A percentile compares a stretch with the other conserved stretches of the same genome.
phyloP scores from a whole-genome alignment of 2,888 invertebrate genomes.

The Rhopalosiphum nymphaeae region DNA sequence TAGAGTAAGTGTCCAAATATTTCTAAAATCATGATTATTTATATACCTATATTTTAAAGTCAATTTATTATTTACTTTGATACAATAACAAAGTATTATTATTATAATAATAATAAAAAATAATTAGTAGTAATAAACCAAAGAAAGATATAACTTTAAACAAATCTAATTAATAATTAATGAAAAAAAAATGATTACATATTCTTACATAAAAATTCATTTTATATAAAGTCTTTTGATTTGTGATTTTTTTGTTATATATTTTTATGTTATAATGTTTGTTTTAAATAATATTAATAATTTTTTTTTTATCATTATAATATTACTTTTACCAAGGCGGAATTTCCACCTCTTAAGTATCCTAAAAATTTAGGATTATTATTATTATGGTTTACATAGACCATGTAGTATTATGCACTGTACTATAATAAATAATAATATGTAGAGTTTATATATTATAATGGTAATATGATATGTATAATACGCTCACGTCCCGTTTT shows the following conservation, averaged over 20 bases:
- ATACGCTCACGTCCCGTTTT: background rate
- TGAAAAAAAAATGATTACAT: background rate
- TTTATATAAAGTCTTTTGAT: background rate
- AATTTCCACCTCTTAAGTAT: too few relatives aligned
- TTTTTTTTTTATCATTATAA: background rate
- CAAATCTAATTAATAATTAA: background rate
- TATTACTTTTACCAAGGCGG: background rate
- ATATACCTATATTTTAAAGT: background rate
- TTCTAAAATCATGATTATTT: background rate
- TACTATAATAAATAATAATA: background rate
- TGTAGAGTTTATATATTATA: background rate
- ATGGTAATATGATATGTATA: background rate
- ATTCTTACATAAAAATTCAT: background rate
- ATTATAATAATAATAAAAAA: background rate
- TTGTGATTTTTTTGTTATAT: background rate
- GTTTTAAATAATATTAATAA: background rate
- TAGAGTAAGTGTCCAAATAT: background rate
- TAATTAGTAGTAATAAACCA: background rate
- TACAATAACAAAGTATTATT: background rate
- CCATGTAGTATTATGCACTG: background rate
- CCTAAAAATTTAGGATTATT: too few relatives aligned
- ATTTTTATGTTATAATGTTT: background rate
- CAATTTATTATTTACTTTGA: background rate
- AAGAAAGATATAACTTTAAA: background rate
- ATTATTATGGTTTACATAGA: too few relatives aligned